phyloP scores from a whole-genome alignment of 2,888 invertebrate species.

The Pristionchus maxplancki region DNA sequence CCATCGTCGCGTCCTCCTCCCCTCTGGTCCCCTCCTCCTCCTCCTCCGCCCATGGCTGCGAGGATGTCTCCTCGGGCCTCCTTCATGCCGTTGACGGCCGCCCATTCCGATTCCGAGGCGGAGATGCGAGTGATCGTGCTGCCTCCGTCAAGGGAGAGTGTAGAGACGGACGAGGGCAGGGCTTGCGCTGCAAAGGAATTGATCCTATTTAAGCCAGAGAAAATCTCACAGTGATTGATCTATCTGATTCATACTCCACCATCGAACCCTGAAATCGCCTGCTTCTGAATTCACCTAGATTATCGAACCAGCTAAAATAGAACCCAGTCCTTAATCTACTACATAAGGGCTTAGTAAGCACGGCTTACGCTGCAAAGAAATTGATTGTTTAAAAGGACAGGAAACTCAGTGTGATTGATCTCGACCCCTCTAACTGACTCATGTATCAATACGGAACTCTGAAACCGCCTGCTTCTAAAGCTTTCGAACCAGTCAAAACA shows the following conservation, averaged over 20 bases:
- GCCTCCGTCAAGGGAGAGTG: not conserved
- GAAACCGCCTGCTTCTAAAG: too few relatives aligned
- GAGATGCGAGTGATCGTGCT: slow-evolving; percentile 28
- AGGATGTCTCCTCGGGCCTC: not conserved
- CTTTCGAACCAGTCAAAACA: too few relatives aligned
- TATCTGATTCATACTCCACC: not conserved
- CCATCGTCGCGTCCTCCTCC: not conserved
- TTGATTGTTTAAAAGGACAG: too few relatives aligned
- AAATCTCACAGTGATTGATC: not conserved
- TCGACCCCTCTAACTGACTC: too few relatives aligned
- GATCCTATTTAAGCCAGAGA: not conserved
- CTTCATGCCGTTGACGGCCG: not conserved
- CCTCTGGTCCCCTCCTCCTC: not conserved
- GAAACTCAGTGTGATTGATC: too few relatives aligned
- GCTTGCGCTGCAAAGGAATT: slow-evolving; percentile 27
- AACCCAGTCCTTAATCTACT: too few relatives aligned
- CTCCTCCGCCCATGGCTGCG: not conserved
- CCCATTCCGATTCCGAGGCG: slow-evolving; percentile 35
- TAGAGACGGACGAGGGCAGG: slow-evolving; percentile 25
- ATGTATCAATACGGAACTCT: too few relatives aligned
- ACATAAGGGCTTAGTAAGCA: too few relatives aligned
- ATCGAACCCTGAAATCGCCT: not conserved
- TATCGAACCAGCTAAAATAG: too few relatives aligned
- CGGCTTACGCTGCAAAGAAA: too few relatives aligned
- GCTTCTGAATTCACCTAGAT: too few relatives aligned